These are phyloP conservation scores for Chelonus insularis DNA, from an alignment of 1,140 invertebrate species.

Conservation along the genomic window DNA sequence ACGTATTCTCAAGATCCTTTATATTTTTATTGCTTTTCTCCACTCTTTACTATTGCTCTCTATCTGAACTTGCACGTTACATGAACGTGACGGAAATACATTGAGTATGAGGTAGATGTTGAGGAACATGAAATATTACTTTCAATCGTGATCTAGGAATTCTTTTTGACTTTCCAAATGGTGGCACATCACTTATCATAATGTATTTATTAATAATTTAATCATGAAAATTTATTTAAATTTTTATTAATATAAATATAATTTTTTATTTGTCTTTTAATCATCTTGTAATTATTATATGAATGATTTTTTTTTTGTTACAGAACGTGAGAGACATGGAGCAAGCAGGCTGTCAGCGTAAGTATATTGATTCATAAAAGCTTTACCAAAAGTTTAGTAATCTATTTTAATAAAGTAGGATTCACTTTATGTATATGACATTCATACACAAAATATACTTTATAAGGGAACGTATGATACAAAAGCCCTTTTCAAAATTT, in stretches of 20 bases:
- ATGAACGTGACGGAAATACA: slow-evolving; percentile 25
- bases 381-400: not conserved
- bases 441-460: too few species aligned
- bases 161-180: not conserved
- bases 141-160: slow-evolving; percentile 26
- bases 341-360: slow-evolving; percentile 50
- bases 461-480: too few species aligned
- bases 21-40: slow-evolving; percentile 6
- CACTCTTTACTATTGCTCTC: slow-evolving; percentile 2
- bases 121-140: slow-evolving; percentile 11
- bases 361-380: slow-evolving; percentile 37
- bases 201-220: too few species aligned
- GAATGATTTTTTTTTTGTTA: slow-evolving; percentile 40
- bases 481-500: too few species aligned
- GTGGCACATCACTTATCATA: not conserved
- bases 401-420: not conserved
- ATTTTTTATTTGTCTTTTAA: too few species aligned
- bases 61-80: not conserved
- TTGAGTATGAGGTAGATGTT: slow-evolving; percentile 3
- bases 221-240: too few species aligned
- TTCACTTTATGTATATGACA: too few species aligned
- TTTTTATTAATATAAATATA: too few species aligned
- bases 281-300: too few species aligned
- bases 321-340: slow-evolving; percentile 53
- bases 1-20: not conserved